A percentile compares a stretch with the other conserved stretches of the same genome.
Evolutionary conservation across 1,140 invertebrate genomes (phyloP).

Genomic region (Oedothorax gibbosus): DNA sequence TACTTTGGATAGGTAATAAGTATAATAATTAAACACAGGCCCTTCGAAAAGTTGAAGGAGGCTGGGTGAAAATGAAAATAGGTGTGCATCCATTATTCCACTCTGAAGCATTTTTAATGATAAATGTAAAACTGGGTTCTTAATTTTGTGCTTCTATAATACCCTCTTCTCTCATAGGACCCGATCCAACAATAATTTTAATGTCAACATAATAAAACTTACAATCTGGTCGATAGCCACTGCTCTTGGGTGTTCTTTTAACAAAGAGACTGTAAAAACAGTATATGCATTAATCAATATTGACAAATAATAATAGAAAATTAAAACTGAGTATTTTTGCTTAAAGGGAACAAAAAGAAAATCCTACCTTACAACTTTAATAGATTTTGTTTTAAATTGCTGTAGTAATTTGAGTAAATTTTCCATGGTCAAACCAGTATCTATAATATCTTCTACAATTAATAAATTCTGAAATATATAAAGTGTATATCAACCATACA

Average conservation of each 20-base stretch:
- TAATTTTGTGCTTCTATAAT: no score
- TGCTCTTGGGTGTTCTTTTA: constrained; percentile 70
- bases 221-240: constrained; percentile 72
- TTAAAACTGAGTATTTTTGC: background rate
- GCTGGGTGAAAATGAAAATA: background rate
- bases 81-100: background rate
- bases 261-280: constrained; percentile 70
- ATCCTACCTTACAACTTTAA: constrained; percentile 70
- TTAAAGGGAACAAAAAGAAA: background rate
- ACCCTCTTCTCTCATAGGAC: no score
- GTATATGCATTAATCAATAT: background rate
- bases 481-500: constrained; percentile 4
- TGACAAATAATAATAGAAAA: background rate
- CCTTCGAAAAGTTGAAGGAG: background rate
- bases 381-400: constrained; percentile 70
- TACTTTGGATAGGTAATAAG: no score
- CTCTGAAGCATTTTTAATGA: background rate
- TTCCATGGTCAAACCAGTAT: constrained; percentile 75
- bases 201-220: constrained; percentile 64
- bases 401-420: constrained; percentile 71
- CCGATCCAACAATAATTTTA: background rate
- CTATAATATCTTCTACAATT: constrained; percentile 77
- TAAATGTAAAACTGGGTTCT: background rate
- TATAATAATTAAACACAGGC: no score
- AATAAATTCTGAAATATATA: constrained; percentile 70